Percentiles rank a stretch among this genome's conserved stretches.
Evolutionary conservation across 2,113 vertebrate genomes (phyloP).

Genomic region (Oceanites oceanicus): DNA sequence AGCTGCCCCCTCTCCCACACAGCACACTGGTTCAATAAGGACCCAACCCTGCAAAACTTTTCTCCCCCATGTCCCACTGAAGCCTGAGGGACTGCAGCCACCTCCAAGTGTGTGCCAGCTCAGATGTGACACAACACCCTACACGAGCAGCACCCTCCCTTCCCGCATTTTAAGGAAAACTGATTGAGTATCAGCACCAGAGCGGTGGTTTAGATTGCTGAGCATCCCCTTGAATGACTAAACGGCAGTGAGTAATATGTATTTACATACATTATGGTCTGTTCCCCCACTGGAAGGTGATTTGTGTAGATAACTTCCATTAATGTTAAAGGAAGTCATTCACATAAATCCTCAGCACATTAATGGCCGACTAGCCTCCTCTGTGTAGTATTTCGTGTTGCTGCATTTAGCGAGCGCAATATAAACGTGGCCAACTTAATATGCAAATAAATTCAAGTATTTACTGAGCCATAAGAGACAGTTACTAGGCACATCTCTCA

Average conservation of each 20-base stretch:
- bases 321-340: constrained; percentile 31
- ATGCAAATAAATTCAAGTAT: constrained; percentile 68
- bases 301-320: constrained; percentile 51
- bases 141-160: not conserved
- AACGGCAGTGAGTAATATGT: not conserved
- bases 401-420: not conserved
- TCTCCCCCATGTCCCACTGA: not conserved
- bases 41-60: not conserved
- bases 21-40: accelerated
- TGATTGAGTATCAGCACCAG: not conserved
- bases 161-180: not conserved
- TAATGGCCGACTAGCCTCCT: constrained; percentile 10
- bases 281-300: not conserved
- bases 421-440: constrained; percentile 29
- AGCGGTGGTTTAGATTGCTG: not conserved
- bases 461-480: constrained; percentile 61
- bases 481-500: constrained; percentile 54
- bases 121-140: not conserved
- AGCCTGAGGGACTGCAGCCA: not conserved
- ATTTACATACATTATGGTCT: constrained; percentile 27
- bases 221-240: not conserved
- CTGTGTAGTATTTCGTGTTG: not conserved
- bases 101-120: not conserved
- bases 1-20: accelerated
- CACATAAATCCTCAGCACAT: constrained; percentile 4